Conservation (phyloP, 2,113 vertebrate species). For the Microcebus tavaratra region DNA sequence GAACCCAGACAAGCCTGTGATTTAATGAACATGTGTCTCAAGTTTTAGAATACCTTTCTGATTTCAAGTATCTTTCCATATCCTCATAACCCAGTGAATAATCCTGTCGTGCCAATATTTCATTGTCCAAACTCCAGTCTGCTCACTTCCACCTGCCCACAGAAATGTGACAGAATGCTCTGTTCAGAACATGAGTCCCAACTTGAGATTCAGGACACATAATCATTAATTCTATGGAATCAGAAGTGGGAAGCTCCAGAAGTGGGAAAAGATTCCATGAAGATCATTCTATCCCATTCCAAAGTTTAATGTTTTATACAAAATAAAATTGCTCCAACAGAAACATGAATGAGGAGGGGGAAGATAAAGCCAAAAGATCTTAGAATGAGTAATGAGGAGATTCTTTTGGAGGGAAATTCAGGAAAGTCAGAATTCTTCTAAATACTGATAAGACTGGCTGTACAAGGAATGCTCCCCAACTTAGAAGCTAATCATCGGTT, state of each 20-base stretch:
- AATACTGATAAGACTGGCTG: background rate
- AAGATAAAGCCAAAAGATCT: background rate
- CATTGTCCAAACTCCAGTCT: background rate
- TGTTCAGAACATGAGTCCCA: background rate
- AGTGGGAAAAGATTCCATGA: background rate
- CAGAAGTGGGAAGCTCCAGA: background rate
- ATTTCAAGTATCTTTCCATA: background rate
- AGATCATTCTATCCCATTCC: background rate
- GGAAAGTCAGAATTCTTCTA: background rate
- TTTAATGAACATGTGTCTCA: background rate
- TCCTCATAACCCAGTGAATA: background rate
- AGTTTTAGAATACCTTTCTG: slow-evolving; percentile 28
- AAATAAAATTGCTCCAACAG: background rate
- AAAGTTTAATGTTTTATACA: background rate
- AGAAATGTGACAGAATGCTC: background rate
- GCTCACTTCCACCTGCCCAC: background rate
- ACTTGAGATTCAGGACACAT: background rate
- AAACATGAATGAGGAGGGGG: background rate
- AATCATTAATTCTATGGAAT: background rate
- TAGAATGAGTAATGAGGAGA: background rate
- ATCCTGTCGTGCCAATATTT: background rate
- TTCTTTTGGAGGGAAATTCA: background rate
- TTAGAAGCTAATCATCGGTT: background rate
- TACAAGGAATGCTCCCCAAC: background rate
- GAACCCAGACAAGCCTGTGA: background rate